These are phyloP conservation scores for Aphodius sticticus DNA, from an alignment of 2,888 invertebrate genomes.

Conservation along the genomic window DNA sequence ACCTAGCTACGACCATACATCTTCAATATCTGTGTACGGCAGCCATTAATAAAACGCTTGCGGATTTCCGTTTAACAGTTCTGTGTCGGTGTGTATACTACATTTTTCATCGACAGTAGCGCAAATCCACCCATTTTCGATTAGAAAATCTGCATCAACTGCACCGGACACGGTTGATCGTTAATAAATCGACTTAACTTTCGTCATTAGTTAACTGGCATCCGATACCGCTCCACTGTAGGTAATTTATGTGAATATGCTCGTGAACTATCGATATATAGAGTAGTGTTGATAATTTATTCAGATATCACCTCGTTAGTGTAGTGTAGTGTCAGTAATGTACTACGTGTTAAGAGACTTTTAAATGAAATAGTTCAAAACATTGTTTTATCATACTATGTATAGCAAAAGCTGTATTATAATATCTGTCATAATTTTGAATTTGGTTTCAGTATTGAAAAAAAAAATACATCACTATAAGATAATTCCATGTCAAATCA, in stretches of 20 bases:
- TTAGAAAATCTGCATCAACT: constrained; percentile 4
- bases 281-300: not conserved
- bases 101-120: not conserved
- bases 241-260: not conserved
- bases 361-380: no score
- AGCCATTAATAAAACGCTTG: not conserved
- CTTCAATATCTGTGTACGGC: not conserved
- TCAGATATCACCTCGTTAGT: not conserved
- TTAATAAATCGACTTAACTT: constrained; percentile 4
- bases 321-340: not conserved
- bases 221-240: not conserved
- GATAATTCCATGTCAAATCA: no score
- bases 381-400: no score
- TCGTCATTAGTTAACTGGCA: not conserved
- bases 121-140: not conserved
- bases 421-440: no score
- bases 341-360: no score
- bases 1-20: not conserved
- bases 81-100: not conserved
- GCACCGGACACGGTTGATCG: not conserved
- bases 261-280: not conserved
- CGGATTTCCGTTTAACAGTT: not conserved
- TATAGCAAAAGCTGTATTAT: no score
- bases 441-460: no score
- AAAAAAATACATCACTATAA: no score